phyloP scores from a whole-genome alignment of 2,113 vertebrate species.

The Brienomyrus brachyistius region DNA sequence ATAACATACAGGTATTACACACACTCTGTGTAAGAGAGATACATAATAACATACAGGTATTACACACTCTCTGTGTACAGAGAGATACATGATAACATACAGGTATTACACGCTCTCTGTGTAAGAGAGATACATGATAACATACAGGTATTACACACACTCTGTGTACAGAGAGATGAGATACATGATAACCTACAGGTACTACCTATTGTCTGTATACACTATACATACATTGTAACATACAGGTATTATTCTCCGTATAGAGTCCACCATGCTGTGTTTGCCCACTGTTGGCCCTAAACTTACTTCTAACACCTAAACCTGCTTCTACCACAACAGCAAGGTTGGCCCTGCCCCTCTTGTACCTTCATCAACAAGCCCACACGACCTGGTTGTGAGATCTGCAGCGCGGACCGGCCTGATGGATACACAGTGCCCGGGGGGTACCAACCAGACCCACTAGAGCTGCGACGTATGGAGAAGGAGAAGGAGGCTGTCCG shows the following conservation, averaged over 20 bases:
- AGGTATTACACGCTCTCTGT: too few species aligned
- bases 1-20: too few species aligned
- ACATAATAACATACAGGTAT: not conserved
- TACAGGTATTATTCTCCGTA: not conserved
- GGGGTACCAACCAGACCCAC: constrained; percentile 44
- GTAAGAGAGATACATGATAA: not conserved
- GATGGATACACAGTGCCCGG: constrained; percentile 48
- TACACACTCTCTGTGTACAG: not conserved
- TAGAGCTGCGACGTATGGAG: constrained; percentile 51
- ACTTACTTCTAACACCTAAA: not conserved
- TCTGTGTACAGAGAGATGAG: too few species aligned
- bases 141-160: not conserved
- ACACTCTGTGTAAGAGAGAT: not conserved
- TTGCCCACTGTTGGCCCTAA: not conserved
- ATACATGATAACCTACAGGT: too few species aligned
- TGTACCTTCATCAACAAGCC: constrained; percentile 73
- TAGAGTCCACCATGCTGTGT: not conserved
- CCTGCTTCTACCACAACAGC: constrained; percentile 33
- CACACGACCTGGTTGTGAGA: constrained; percentile 69
- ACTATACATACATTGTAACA: not conserved
- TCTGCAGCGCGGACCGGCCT: constrained; percentile 66
- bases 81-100: too few species aligned
- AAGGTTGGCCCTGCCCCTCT: constrained; percentile 62
- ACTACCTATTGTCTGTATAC: not conserved
- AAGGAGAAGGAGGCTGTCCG: constrained; percentile 55